Base-by-base conservation (phyloP, 2,797 vertebrate genomes). In the Microctenopoma steveboyesi region DNA sequence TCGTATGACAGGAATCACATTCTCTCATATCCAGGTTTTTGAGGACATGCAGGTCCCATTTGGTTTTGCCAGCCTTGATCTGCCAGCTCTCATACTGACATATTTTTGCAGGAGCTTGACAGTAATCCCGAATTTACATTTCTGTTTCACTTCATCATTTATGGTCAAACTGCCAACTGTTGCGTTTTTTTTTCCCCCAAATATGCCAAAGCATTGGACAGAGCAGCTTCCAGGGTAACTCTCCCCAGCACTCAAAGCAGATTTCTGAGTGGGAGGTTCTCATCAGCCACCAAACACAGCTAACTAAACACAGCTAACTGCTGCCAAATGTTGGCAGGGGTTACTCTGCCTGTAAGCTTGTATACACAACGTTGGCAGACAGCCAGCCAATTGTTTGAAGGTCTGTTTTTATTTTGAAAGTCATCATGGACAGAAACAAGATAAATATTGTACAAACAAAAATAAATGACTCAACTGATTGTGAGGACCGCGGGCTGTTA, bases 181-280 rank as follows among this genome's bases (percentile, higher is more conserved):
- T 61, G 62, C 78, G 66, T 74, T n/a, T 55, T 46, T 46, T 15
- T 83, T 77, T 77, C 64, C 56, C 11, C 56, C 11, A 72, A 87
- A 72, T 12, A 76, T 72, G 75, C 50, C 67, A 75, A 65, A 57
- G 25, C 25, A 25, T 42, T 70, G 71, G 57, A 76, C 65, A 27
- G 66, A 81, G 40, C 62, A 47, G 53, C 47, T 74, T 56, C 51
- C 43, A 1, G 37, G 50, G 69, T 66, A 56, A 70, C 78, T 60
- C 72, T 75, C 45, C 48, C 39, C 0, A 3, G 25, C 1, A 10
- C 48, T 74, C 55, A 76, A 77, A 83, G 59, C 37, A 46, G 37
- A 79, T 74, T 65, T 69, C 51, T 79, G 79, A 79, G 83, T 86
- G 75, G 79, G 84, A 71, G 65, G 73, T 87, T 81, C 78, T 84